Percentiles rank a stretch among this genome's conserved stretches.
Evolutionary conservation across 2,888 invertebrate species (phyloP).

Genomic region (Tricholauxania praeusta): DNA sequence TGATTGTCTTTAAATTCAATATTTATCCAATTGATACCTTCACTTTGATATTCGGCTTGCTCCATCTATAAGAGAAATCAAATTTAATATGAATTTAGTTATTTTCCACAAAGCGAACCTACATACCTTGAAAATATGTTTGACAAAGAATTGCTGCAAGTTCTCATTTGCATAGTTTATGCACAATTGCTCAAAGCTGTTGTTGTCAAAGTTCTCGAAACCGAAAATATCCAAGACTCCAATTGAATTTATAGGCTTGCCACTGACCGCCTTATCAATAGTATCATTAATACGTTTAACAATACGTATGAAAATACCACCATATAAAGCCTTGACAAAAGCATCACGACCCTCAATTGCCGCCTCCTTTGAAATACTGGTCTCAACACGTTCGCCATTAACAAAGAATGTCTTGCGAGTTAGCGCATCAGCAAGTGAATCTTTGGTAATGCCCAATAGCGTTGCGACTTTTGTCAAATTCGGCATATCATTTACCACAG

Average conservation of each 20-base stretch:
- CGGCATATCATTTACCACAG: slow-evolving; percentile 81
- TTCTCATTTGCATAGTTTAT: slow-evolving; percentile 98
- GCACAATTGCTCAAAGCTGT: slow-evolving; percentile 96
- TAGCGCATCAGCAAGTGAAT: slow-evolving; percentile 81
- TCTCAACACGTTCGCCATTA: slow-evolving; percentile 84
- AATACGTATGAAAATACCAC: slow-evolving; percentile 89
- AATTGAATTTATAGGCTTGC: slow-evolving; percentile 76
- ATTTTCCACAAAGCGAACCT: neutral
- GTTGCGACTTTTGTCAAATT: slow-evolving; percentile 79
- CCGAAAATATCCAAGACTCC: slow-evolving; percentile 97
- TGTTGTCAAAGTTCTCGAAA: slow-evolving; percentile 92
- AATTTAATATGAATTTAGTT: neutral
- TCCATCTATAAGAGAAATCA: slow-evolving; percentile 72
- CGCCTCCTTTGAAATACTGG: slow-evolving; percentile 79
- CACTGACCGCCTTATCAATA: slow-evolving; percentile 72
- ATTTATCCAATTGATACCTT: slow-evolving; percentile 91
- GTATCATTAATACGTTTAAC: slow-evolving; percentile 91
- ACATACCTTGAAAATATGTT: slow-evolving; percentile 87
- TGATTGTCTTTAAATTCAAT: slow-evolving; percentile 95
- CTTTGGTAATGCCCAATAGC: slow-evolving; percentile 78
- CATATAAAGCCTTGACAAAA: slow-evolving; percentile 93
- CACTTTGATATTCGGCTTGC: slow-evolving; percentile 91
- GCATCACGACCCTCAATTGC: slow-evolving; percentile 91
- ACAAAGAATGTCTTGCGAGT: slow-evolving; percentile 88
- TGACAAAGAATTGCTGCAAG: slow-evolving; percentile 95